Base-by-base conservation (phyloP, 2,888 invertebrate genomes). In the Orthosia gracilis region DNA sequence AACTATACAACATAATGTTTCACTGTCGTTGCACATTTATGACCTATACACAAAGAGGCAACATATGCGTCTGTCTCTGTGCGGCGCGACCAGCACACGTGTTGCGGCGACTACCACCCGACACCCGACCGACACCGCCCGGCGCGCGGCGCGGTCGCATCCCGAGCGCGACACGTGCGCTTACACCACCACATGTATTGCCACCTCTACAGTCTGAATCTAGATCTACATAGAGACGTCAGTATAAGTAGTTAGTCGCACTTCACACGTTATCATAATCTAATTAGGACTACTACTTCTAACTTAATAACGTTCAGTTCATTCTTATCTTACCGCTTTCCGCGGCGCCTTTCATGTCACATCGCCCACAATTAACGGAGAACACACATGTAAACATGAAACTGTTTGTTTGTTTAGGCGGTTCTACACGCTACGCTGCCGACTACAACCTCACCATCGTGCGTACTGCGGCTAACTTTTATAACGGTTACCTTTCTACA, bases 31-130 rank as follows among this genome's bases (percentile, higher is more conserved):
- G n/a, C 26, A 52, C n/a, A 72, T 52, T 26, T 45, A 26, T 45
- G n/a, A n/a, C 17, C 26, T 21, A 47, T 12, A 18, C 13, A 47
- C 73, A n/a, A n/a, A n/a, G n/a, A 9, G 50, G 2, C 5, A 15
- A n/a, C 59, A 50, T 13, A 50, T 47, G 47, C 40, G 5, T n/a
- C 40, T 40, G 40, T 9, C 40, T 40, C 40, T 40, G 31, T 54
- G 18, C 18, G 26, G 26, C 69, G 11, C 52, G 9, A n/a, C 3
- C 11, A 21, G 26, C 55, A 50, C 75, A 75, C 67, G 67, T 75
- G 75, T 61, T 49, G 54, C 64, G 61, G 50, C 40, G 23, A 18
- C 59, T 11, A 65, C 15, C 40, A 61, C 49, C 76, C 40, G 66
- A 66, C 13, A 45, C 69, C 45, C 31, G 7, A 31, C 31, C 31